Conservation (phyloP, 2,797 vertebrate species). For the Peromyscus eremicus region DNA sequence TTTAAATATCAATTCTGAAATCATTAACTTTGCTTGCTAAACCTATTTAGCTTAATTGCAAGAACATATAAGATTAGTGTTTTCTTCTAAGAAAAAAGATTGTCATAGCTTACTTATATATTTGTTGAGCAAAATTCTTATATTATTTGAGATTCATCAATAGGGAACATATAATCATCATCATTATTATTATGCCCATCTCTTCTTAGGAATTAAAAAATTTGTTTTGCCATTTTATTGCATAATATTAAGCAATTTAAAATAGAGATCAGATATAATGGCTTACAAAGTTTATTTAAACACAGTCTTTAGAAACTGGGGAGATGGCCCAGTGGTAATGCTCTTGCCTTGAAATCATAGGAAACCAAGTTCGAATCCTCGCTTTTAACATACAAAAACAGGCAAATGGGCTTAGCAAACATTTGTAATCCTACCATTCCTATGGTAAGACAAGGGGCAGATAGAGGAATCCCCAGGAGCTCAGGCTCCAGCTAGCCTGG, state of each 20-base stretch:
- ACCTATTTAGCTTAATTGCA: neutral
- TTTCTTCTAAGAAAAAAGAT: slow-evolving; percentile 33
- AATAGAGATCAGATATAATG: neutral
- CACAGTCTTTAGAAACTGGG: neutral
- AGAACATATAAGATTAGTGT: neutral
- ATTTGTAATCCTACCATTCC: neutral
- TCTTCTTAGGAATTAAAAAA: neutral
- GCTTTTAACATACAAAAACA: neutral
- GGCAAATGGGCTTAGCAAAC: neutral
- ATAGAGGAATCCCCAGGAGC: neutral
- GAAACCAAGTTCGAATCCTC: neutral
- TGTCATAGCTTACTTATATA: neutral
- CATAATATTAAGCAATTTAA: neutral
- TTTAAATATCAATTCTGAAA: slow-evolving; percentile 23
- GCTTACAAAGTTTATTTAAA: slow-evolving; percentile 32
- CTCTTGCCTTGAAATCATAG: neutral
- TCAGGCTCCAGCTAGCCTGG: neutral
- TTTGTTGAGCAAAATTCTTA: neutral
- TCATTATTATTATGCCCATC: neutral
- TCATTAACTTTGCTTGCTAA: neutral
- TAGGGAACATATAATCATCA: neutral
- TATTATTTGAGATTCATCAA: neutral
- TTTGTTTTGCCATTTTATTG: neutral
- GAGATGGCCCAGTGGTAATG: neutral
- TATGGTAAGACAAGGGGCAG: neutral